These are phyloP conservation scores for Drosophila meridiana DNA, from an alignment of 2,888 invertebrate genomes.

Conservation along the genomic window DNA sequence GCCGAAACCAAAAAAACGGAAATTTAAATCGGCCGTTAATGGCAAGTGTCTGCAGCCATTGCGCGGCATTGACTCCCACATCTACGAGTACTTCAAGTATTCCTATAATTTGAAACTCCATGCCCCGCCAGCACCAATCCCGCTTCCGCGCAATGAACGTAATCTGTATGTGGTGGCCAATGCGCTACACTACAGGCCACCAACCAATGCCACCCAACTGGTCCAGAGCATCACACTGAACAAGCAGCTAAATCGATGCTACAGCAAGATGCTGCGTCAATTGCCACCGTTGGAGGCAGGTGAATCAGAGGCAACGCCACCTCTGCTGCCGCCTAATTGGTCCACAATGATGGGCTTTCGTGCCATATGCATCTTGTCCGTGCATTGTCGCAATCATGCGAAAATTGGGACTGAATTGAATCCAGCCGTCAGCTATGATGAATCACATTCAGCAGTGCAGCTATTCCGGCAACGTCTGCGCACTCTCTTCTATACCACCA, in stretches of 20 bases:
- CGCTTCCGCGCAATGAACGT: slow-evolving; percentile 29
- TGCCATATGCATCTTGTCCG: slow-evolving; percentile 76
- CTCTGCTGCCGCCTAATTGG: slow-evolving; percentile 79
- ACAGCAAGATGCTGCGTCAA: slow-evolving; percentile 38
- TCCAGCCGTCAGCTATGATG: slow-evolving; percentile 14
- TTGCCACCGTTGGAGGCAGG: slow-evolving; percentile 7
- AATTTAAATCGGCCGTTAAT: background rate
- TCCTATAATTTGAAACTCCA: slow-evolving; percentile 75
- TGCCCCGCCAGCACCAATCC: slow-evolving; percentile 5
- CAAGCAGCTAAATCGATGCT: slow-evolving; percentile 21
- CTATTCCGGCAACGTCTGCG: slow-evolving; percentile 77
- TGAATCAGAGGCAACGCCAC: background rate
- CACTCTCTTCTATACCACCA: slow-evolving; percentile 76
- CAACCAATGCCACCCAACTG: background rate
- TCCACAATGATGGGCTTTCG: slow-evolving; percentile 81
- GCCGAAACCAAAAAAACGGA: slow-evolving; percentile 7
- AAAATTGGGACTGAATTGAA: background rate
- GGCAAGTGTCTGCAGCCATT: slow-evolving; percentile 38
- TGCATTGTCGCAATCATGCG: slow-evolving; percentile 37
- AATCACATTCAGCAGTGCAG: slow-evolving; percentile 52
- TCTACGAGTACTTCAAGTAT: slow-evolving; percentile 81
- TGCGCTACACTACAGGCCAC: slow-evolving; percentile 48
- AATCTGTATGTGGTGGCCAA: slow-evolving; percentile 34
- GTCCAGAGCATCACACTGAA: slow-evolving; percentile 32
- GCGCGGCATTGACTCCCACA: slow-evolving; percentile 49